A percentile compares a stretch with the other conserved stretches of the same genome.
phyloP scores from a whole-genome alignment of 2,888 invertebrate species.

The Matsumyia berberina region DNA sequence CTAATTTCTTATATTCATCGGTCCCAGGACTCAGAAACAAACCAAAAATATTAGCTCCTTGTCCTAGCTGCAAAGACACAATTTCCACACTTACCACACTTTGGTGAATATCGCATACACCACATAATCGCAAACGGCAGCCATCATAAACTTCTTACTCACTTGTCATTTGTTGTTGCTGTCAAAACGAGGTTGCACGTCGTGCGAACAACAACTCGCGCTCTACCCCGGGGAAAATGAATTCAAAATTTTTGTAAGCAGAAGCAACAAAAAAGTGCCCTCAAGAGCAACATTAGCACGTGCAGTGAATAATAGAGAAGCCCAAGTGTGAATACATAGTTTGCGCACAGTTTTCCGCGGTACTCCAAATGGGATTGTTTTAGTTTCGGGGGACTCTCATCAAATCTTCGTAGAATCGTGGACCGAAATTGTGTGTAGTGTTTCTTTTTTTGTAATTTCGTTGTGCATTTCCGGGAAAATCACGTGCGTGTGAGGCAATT shows the following conservation, averaged over 20 bases:
- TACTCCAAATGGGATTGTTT: conserved; percentile 16
- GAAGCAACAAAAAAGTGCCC: conserved; percentile 21
- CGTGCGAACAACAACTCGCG: conserved; percentile 74
- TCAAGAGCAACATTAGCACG: conserved; percentile 59
- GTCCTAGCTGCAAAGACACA: conserved; percentile 48
- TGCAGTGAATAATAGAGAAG: conserved; percentile 60
- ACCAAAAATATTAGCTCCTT: too few species aligned
- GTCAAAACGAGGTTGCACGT: conserved; percentile 74
- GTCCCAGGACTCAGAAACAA: too few species aligned
- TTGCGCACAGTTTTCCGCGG: conserved; percentile 54
- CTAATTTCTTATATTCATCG: too few species aligned
- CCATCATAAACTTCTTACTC: conserved; percentile 60
- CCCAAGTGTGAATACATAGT: conserved; percentile 47
- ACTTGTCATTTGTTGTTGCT: conserved; percentile 75
- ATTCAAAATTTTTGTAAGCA: conserved; percentile 55
- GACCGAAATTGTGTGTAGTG: conserved; percentile 2
- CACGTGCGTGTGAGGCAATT: conserved; percentile 31
- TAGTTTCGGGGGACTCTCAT: conserved; percentile 9
- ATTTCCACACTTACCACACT: neutral
- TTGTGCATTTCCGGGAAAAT: conserved; percentile 21
- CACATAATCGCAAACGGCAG: conserved; percentile 52
- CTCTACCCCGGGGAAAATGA: conserved; percentile 66
- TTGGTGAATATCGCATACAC: conserved; percentile 30
- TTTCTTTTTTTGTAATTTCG: conserved; percentile 23
- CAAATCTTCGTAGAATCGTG: conserved; percentile 19